Percentiles rank a stretch among this genome's conserved stretches.
Evolutionary conservation across 2,888 invertebrate genomes (phyloP).

Genomic region (Cephus spinipes): DNA sequence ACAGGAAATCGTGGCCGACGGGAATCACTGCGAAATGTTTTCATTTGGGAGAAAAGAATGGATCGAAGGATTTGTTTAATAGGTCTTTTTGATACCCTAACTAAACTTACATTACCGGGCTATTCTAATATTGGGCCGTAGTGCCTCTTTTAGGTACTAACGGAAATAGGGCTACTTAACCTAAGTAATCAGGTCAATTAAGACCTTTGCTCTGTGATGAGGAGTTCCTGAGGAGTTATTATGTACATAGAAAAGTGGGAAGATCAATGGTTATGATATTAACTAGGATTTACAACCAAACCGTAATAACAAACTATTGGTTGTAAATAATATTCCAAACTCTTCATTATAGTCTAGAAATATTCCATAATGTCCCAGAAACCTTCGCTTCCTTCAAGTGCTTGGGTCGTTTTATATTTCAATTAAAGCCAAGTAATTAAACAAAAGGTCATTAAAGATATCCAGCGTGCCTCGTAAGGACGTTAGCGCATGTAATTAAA

Average conservation of each 20-base stretch:
- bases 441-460: not conserved
- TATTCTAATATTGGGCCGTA: not conserved
- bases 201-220: constrained; percentile 6
- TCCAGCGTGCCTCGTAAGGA: not conserved
- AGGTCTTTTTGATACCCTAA: not conserved
- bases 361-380: not conserved
- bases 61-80: not conserved
- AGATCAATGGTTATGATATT: not conserved
- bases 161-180: constrained; percentile 37
- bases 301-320: not conserved
- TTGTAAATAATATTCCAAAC: not conserved
- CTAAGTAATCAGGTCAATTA: constrained; percentile 33
- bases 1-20: not conserved
- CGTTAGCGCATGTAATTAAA: not conserved
- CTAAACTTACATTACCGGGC: not conserved
- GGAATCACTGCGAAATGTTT: not conserved
- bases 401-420: not conserved
- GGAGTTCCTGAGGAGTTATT: not conserved
- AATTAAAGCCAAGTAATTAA: not conserved
- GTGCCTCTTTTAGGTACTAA: constrained; percentile 37
- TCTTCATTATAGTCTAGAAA: not conserved
- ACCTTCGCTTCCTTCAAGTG: no score
- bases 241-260: not conserved
- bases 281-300: not conserved
- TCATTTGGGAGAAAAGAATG: not conserved